Evolutionary conservation across 35 echinoderm and acorn worm genomes (phyloP), one percentile per base, ranked within the genome.

Genomic region (Antedon bifida): DNA sequence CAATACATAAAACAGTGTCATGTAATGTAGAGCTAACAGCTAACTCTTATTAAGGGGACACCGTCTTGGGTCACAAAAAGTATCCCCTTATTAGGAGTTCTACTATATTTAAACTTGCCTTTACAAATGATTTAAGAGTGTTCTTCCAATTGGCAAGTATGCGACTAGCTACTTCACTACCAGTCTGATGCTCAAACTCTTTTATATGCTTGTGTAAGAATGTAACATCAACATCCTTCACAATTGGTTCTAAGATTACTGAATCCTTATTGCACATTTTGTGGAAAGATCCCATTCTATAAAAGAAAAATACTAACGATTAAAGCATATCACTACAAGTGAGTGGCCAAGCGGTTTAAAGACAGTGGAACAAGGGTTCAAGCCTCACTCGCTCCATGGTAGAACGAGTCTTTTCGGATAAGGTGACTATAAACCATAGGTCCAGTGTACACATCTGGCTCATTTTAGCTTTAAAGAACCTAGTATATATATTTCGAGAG

Each of bases 231-330:
- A 97, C 89, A 51, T 84, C 85, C 82, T 97, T 97, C 76, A 85
- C 82, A 13, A 97, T 29, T 30, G 87, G 87, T 73, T 89, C 84
- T 0, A 97, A 74, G 16, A 81, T 82, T 4, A 97, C 94, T 42
- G 87, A 89, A 26, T 97, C 90, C 36, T 92, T 89, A 79, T 97
- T 97, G 84, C 94, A 97, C 21, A 89, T 77, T 16, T 51, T 51
- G 33, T 87, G 79, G 84, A 97, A 97, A 12, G 83, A 84, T 42
- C 83, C 86, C 30, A 79, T 31, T 36, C 92, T 96, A 39, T 23
- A 35, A 29, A 46, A 26, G 36, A 21, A 7, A 7, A 76, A 76
- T 7, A 76, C 21, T 76, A 5, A 30, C 31, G 5, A 8, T 4
- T 76, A 32, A 76, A 76, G 26, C 9, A 9, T 76, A 42, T 4